Percentiles rank a stretch among this genome's conserved stretches.
phyloP scores from a whole-genome alignment of 2,888 invertebrate species.

The Dryocosmus kuriphilus region DNA sequence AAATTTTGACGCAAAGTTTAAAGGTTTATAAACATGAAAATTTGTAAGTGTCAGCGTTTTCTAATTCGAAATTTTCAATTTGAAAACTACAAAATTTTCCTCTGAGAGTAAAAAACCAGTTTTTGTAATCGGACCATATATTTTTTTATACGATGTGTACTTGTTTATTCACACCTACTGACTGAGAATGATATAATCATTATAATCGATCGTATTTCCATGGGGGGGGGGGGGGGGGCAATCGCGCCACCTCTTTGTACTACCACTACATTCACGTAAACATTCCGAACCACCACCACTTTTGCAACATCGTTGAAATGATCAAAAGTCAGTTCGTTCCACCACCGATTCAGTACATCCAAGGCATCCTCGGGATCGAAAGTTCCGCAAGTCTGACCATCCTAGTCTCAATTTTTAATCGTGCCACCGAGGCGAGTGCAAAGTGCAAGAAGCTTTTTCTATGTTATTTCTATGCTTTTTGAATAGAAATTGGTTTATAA shows the following conservation, averaged over 20 bases:
- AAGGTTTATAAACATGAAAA: no score
- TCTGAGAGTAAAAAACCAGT: neutral
- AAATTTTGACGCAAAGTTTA: no score
- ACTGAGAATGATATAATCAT: slow-evolving; percentile 38
- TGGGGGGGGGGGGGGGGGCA: slow-evolving; percentile 47
- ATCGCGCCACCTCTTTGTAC: slow-evolving; percentile 38
- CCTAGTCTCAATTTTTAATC: neutral
- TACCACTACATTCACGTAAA: slow-evolving; percentile 4
- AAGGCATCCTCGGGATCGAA: slow-evolving; percentile 25
- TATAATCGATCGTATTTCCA: slow-evolving; percentile 54
- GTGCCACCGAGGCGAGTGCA: neutral
- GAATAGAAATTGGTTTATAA: neutral
- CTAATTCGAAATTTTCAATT: neutral
- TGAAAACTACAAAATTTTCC: neutral
- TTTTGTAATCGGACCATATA: neutral
- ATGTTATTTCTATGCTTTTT: neutral
- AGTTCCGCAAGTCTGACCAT: neutral
- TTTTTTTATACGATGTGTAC: slow-evolving; percentile 1
- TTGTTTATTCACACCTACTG: slow-evolving; percentile 27
- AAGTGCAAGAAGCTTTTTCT: neutral
- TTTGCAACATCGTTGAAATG: slow-evolving; percentile 30
- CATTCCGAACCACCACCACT: slow-evolving; percentile 22
- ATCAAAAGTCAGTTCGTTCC: slow-evolving; percentile 38
- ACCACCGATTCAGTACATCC: slow-evolving; percentile 32
- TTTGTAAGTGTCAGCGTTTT: neutral